Conservation (phyloP, 2,888 invertebrate species). For the Melanophora roralis region DNA sequence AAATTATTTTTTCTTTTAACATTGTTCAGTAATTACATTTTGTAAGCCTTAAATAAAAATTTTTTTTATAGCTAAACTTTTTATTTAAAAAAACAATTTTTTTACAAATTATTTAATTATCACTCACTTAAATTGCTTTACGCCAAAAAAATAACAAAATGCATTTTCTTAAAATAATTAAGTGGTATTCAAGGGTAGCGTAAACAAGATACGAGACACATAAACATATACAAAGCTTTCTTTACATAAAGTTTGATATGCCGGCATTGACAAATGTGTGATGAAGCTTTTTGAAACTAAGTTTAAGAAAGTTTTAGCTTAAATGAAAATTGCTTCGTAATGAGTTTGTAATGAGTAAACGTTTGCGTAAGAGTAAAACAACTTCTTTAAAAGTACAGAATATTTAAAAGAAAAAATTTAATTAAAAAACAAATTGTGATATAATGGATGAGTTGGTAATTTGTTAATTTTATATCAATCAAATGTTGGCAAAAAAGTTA, state of each 20-base stretch:
- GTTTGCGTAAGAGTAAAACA: too few relatives aligned
- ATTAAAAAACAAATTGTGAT: background rate
- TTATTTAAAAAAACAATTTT: background rate
- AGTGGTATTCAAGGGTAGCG: too few relatives aligned
- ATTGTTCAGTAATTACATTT: too few relatives aligned
- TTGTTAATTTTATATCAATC: slow-evolving; percentile 24
- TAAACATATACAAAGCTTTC: background rate
- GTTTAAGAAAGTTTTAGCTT: slow-evolving; percentile 6
- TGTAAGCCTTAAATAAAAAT: too few relatives aligned
- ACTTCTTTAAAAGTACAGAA: background rate
- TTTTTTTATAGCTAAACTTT: background rate
- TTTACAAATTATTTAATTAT: slow-evolving; percentile 18
- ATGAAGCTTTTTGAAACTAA: slow-evolving; percentile 23
- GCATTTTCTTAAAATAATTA: slow-evolving; percentile 1
- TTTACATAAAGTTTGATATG: background rate
- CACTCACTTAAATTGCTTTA: slow-evolving; percentile 15
- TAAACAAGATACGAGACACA: too few relatives aligned
- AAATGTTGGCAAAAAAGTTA: background rate
- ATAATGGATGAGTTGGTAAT: slow-evolving; percentile 8
- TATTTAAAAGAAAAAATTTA: background rate
- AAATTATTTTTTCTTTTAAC: too few relatives aligned
- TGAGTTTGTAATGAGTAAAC: slow-evolving; percentile 55
- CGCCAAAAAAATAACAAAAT: slow-evolving; percentile 11
- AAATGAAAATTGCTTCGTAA: slow-evolving; percentile 43
- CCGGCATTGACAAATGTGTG: background rate